phyloP scores from a whole-genome alignment of 2,888 invertebrate genomes.

The Halictus ligatus region DNA sequence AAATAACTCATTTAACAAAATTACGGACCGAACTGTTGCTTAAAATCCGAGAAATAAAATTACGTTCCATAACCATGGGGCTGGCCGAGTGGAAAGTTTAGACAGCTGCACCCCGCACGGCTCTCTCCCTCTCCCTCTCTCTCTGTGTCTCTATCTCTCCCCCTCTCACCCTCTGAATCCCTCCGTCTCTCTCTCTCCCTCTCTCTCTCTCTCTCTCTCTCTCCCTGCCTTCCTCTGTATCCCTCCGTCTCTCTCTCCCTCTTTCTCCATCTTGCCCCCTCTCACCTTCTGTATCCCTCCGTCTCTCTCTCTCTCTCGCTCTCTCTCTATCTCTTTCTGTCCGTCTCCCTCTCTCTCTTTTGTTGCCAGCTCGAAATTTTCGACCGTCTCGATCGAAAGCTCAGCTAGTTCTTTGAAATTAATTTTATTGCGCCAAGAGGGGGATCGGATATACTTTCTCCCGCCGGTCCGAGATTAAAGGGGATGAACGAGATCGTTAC shows the following conservation, averaged over 20 bases:
- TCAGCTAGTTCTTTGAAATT: slow-evolving; percentile 19
- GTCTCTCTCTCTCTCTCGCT: neutral
- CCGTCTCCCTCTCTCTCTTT: neutral
- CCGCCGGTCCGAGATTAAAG: neutral
- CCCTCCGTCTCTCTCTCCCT: neutral
- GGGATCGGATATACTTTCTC: neutral
- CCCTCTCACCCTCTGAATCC: neutral
- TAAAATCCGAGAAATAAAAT: slow-evolving; percentile 83
- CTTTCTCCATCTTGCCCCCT: too few species aligned
- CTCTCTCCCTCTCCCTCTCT: neutral
- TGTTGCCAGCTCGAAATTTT: neutral
- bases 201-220: too few species aligned
- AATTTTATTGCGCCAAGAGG: slow-evolving; percentile 27
- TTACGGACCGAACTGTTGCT: slow-evolving; percentile 81
- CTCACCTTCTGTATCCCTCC: too few species aligned
- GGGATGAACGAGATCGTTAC: neutral
- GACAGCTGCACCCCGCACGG: slow-evolving; percentile 4
- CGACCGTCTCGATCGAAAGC: neutral
- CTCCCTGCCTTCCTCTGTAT: too few species aligned
- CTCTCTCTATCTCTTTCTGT: neutral
- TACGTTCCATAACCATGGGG: slow-evolving; percentile 74
- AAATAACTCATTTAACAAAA: slow-evolving; percentile 84
- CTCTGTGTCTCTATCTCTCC: too few species aligned
- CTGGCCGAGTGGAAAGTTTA: slow-evolving; percentile 50
- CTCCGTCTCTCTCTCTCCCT: too few species aligned